phyloP scores from a whole-genome alignment of 2,888 invertebrate species.

The Adela reaumurella region DNA sequence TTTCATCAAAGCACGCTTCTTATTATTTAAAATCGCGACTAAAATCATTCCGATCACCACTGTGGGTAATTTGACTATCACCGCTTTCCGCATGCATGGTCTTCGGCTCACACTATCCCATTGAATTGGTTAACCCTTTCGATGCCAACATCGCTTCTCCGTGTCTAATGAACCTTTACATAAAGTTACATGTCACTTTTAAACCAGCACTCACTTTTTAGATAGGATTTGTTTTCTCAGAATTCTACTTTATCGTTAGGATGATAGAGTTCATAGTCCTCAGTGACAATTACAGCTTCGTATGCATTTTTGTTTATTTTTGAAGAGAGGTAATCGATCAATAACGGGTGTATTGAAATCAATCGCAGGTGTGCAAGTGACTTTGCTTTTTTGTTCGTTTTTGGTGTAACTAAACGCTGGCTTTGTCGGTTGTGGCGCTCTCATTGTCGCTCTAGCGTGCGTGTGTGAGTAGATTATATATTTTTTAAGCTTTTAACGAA shows the following conservation, averaged over 20 bases:
- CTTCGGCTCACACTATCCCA: background rate
- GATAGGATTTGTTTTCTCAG: no score
- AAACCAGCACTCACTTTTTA: no score
- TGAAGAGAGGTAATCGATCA: conserved; percentile 30
- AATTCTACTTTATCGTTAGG: no score
- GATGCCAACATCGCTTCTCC: background rate
- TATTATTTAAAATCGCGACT: no score
- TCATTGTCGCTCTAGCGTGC: background rate
- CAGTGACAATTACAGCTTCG: no score
- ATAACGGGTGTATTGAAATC: conserved; percentile 33
- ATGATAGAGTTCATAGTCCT: no score
- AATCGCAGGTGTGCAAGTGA: conserved; percentile 51
- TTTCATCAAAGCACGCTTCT: no score
- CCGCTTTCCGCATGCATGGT: background rate
- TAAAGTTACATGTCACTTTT: background rate
- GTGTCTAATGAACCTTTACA: background rate
- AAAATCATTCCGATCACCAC: no score
- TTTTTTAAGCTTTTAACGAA: no score
- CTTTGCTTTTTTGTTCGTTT: conserved; percentile 26
- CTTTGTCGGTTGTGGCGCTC: background rate
- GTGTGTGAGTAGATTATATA: no score
- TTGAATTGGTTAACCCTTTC: background rate
- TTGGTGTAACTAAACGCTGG: background rate
- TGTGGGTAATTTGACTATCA: no score
- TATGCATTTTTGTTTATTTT: no score